phyloP scores from a whole-genome alignment of 2,888 invertebrate genomes.

The Actias luna region DNA sequence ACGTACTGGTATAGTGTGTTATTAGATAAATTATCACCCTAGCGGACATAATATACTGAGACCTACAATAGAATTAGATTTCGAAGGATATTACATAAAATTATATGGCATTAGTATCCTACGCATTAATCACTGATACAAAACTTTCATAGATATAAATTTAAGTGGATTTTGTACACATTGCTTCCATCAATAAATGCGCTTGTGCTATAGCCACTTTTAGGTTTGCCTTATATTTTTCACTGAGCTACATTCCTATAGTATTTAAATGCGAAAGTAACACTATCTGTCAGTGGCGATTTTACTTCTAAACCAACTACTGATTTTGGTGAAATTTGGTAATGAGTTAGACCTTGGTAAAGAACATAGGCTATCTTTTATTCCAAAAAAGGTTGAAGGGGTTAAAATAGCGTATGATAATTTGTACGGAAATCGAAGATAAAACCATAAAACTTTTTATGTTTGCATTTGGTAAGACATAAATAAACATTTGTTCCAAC shows the following conservation, averaged over 20 bases:
- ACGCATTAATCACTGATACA: neutral
- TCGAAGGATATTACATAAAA: slow-evolving; percentile 14
- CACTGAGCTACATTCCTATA: neutral
- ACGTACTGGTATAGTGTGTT: slow-evolving; percentile 33
- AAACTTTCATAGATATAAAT: slow-evolving; percentile 4
- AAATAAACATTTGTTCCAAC: too few species aligned
- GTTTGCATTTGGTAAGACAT: too few species aligned
- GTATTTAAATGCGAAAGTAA: too few species aligned
- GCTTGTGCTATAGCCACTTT: neutral
- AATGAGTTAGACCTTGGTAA: too few species aligned
- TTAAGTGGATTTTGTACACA: neutral
- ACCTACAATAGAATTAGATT: slow-evolving; percentile 23
- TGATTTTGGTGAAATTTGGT: too few species aligned
- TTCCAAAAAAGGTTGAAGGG: too few species aligned
- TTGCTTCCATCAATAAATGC: neutral
- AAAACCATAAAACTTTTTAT: too few species aligned
- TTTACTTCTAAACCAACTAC: too few species aligned
- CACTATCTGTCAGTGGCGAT: neutral
- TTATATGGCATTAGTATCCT: slow-evolving; percentile 6
- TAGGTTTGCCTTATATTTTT: neutral
- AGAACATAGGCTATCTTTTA: too few species aligned
- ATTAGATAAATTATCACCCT: slow-evolving; percentile 39
- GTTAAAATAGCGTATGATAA: too few species aligned
- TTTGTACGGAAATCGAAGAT: too few species aligned
- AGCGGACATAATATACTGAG: slow-evolving; percentile 24